Conservation (phyloP, 2,113 vertebrate species). For the Eptatretus burgeri region DNA sequence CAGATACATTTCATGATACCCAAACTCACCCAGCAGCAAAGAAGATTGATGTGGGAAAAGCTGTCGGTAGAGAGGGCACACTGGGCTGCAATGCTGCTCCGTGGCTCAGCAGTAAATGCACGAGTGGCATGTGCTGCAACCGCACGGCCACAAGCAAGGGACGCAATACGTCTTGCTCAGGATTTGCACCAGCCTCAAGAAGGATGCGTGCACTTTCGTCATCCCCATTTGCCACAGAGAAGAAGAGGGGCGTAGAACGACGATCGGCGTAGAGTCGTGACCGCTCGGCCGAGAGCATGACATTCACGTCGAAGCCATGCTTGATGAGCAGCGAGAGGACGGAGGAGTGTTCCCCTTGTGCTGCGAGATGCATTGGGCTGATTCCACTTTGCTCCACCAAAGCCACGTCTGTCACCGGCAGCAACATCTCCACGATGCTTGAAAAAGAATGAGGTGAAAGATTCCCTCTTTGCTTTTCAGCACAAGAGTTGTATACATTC, state of each 20-base stretch:
- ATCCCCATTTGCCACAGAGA: conserved; percentile 47
- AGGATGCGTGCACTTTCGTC: conserved; percentile 27
- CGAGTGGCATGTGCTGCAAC: conserved; percentile 10
- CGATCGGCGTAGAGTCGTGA: conserved; percentile 49
- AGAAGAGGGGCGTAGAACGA: conserved; percentile 45
- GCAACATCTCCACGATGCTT: conserved; percentile 41
- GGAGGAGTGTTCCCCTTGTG: conserved; percentile 36
- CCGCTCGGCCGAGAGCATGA: conserved; percentile 29
- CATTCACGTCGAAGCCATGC: conserved; percentile 50
- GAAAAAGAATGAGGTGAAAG: neutral
- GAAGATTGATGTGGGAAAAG: conserved; percentile 48
- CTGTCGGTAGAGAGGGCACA: conserved; percentile 28
- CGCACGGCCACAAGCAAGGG: conserved; percentile 57
- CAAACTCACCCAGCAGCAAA: conserved; percentile 37
- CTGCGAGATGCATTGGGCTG: conserved; percentile 61
- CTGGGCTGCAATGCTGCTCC: conserved; percentile 37
- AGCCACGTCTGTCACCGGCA: conserved; percentile 36
- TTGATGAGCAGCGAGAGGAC: conserved; percentile 36
- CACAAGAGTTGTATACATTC: neutral
- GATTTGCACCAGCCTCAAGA: conserved; percentile 40
- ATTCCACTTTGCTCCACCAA: conserved; percentile 39
- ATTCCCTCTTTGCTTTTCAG: neutral
- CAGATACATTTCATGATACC: neutral
- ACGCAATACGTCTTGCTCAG: conserved; percentile 48
- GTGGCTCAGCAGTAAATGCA: conserved; percentile 41